phyloP scores from a whole-genome alignment of 2,797 vertebrate species.

The Calcarius lapponicus region DNA sequence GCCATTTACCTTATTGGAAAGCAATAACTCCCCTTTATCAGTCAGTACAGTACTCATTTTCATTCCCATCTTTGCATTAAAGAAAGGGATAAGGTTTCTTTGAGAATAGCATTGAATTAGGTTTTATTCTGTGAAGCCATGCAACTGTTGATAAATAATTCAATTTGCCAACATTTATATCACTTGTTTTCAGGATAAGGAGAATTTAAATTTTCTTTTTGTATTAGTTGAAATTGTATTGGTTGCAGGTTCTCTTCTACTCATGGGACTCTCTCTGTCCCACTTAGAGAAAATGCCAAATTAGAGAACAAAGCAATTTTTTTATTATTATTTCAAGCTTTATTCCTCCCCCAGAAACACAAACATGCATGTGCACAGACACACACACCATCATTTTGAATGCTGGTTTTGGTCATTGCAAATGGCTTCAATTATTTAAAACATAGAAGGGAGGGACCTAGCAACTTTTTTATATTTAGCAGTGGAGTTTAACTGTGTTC shows the following conservation, averaged over 20 bases:
- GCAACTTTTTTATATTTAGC: neutral
- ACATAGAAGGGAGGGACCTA: neutral
- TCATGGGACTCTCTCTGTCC: neutral
- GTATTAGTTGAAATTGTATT: conserved; percentile 1
- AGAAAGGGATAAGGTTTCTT: conserved; percentile 15
- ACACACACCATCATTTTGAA: neutral
- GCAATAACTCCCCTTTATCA: conserved; percentile 58
- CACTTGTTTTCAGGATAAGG: neutral
- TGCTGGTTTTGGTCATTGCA: neutral
- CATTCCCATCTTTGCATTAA: conserved; percentile 47
- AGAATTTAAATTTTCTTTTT: conserved; percentile 17
- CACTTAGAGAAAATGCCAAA: neutral
- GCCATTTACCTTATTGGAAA: conserved; percentile 59
- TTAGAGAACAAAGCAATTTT: neutral
- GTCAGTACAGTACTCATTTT: conserved; percentile 53
- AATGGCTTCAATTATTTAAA: neutral
- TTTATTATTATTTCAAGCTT: neutral
- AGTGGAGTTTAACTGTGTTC: neutral
- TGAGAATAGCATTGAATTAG: neutral
- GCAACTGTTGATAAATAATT: conserved; percentile 47
- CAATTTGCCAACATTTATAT: neutral
- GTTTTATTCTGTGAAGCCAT: neutral
- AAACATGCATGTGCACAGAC: neutral
- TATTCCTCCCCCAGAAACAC: neutral
- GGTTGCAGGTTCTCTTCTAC: neutral